Base-by-base conservation (phyloP, 2,888 invertebrate species). In the Lathronympha strigana region DNA sequence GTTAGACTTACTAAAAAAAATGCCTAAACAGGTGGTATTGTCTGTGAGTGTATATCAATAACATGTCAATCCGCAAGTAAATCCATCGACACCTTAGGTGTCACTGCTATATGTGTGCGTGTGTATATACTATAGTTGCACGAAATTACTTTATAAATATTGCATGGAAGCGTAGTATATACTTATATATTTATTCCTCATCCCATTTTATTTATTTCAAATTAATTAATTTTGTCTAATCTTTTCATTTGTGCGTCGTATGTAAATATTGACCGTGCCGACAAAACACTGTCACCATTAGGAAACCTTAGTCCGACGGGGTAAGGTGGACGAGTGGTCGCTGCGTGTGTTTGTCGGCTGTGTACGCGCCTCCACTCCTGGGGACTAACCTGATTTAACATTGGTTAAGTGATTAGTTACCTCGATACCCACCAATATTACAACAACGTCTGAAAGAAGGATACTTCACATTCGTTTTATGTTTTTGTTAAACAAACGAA, bases 181-280 rank as follows among this genome's bases (percentile, higher is more conserved):
- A 60, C 38, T 31, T 61, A 61, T 66, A 21, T 61, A 38, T 58
- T 53, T 49, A 21, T 23, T 66, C 55, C 62, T 50, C 66, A 61
- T 67, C 55, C 66, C 28, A 50, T 67, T 67, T 66, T 54, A 66
- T 19, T 54, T 49, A 53, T 23, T 66, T 38, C n/a, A n/a, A n/a
- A n/a, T n/a, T n/a, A n/a, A n/a, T n/a, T 54, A 17, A 31, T 61
- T 45, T 60, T 60, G 19, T 60, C 33, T 47, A 43, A 47, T 33
- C n/a, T n/a, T 60, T 58, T 64, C 64, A 64, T 63, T 57, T 60
- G 21, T 6, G 33, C 25, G 43, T 51, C 6, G 15, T 60, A 33
- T 61, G 61, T 66, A 66, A 61, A 61, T 66, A 61, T 61, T 49
- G 21, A 23, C n/a, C 28, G 36, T 45, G 36, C 36, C 21, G 19